Evolutionary conservation across 2,888 invertebrate genomes (phyloP).

Genomic region (Gisinianus flammeolus): DNA sequence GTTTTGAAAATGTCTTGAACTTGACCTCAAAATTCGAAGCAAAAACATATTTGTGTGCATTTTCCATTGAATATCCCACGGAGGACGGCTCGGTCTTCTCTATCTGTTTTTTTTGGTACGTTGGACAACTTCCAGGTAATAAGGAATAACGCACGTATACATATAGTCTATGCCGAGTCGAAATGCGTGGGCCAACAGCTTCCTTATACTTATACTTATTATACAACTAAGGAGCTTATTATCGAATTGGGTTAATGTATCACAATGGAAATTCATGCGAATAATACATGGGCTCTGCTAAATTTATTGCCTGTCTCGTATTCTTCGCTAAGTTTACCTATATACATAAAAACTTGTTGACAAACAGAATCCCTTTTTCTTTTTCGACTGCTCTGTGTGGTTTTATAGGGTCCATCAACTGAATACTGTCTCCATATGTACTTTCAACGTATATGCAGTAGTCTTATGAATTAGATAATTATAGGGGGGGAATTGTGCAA

Average conservation of each 20-base stretch:
- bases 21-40: neutral
- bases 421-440: neutral
- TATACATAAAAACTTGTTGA: too few species aligned
- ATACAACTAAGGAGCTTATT: neutral
- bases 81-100: too few species aligned
- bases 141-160: neutral
- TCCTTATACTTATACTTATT: neutral
- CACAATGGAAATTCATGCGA: too few species aligned
- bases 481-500: too few species aligned
- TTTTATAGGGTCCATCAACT: too few species aligned
- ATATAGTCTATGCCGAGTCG: neutral
- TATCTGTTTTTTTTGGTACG: neutral
- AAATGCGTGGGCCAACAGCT: neutral
- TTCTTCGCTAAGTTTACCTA: too few species aligned
- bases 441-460: too few species aligned
- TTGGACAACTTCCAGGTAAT: slow-evolving; percentile 3
- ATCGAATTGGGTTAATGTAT: neutral
- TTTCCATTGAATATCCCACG: neutral
- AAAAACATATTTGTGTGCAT: neutral
- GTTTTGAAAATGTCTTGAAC: neutral
- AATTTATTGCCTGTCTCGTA: neutral
- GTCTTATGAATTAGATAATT: too few species aligned
- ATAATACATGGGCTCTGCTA: too few species aligned
- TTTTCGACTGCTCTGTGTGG: too few species aligned
- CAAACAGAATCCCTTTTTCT: too few species aligned